Evolutionary conservation across 2,797 vertebrate species (phyloP).

Genomic region (Margarornis squamiger): DNA sequence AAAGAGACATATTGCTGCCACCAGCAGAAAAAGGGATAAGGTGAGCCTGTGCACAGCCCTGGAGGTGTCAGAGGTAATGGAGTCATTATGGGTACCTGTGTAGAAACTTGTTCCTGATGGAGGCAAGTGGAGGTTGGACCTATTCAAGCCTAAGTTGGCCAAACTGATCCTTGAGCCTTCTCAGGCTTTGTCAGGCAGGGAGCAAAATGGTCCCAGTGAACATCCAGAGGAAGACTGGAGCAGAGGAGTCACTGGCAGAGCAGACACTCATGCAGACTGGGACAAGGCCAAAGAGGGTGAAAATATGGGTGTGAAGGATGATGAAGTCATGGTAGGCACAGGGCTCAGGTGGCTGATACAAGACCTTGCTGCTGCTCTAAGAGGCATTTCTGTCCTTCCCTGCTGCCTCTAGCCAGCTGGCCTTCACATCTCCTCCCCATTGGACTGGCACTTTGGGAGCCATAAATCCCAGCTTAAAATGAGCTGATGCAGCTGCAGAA

Average conservation of each 20-base stretch:
- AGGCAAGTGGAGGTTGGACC: background rate
- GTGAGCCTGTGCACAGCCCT: background rate
- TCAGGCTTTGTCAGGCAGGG: background rate
- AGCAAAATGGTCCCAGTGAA: background rate
- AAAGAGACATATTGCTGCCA: background rate
- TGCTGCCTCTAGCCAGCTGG: background rate
- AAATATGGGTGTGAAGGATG: accelerated
- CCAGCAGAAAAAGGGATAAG: background rate
- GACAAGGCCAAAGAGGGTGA: background rate
- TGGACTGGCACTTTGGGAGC: background rate
- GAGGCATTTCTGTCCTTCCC: background rate
- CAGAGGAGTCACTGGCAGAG: background rate
- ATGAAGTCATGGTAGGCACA: background rate
- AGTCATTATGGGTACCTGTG: accelerated
- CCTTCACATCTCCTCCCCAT: background rate
- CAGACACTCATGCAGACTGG: background rate
- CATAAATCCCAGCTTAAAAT: background rate
- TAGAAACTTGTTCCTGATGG: background rate
- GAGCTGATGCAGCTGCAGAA: background rate
- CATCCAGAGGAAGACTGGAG: background rate
- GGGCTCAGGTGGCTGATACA: background rate
- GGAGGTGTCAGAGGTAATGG: background rate
- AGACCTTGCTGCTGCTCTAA: accelerated
- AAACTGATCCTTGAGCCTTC: background rate
- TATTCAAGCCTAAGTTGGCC: background rate